Evolutionary conservation across 2,888 invertebrate species (phyloP).

Genomic region (Corbicula japonica): DNA sequence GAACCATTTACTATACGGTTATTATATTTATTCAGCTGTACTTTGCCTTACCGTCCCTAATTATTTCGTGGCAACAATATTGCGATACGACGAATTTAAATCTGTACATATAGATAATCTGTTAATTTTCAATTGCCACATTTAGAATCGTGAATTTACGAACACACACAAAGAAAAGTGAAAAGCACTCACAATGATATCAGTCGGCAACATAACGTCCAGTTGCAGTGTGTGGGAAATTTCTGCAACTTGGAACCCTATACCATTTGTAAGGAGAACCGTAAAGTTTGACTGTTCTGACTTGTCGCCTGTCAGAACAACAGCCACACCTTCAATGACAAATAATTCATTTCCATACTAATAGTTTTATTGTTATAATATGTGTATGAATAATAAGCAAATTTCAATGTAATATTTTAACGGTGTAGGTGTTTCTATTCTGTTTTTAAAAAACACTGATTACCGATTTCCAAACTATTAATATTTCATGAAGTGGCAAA

Average conservation of each 20-base stretch:
- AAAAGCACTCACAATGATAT: conserved; percentile 37
- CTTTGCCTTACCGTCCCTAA: too few relatives aligned
- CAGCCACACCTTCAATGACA: conserved; percentile 53
- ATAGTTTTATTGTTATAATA: too few relatives aligned
- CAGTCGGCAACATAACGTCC: conserved; percentile 51
- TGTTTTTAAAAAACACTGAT: too few relatives aligned
- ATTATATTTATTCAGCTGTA: too few relatives aligned
- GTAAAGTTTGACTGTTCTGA: conserved; percentile 68
- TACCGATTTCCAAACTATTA: too few relatives aligned
- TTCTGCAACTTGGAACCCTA: conserved; percentile 60
- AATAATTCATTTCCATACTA: too few relatives aligned
- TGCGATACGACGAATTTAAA: not conserved
- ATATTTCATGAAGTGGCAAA: too few relatives aligned
- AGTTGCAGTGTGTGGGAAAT: conserved; percentile 43
- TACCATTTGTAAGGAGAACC: conserved; percentile 62
- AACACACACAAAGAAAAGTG: not conserved
- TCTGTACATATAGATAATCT: not conserved
- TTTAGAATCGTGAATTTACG: not conserved
- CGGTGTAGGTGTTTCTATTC: too few relatives aligned
- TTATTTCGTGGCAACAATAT: too few relatives aligned
- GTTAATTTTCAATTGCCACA: not conserved
- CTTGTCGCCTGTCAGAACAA: conserved; percentile 58
- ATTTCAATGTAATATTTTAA: too few relatives aligned
- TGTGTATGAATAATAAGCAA: too few relatives aligned
- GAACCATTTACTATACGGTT: too few relatives aligned